Evolutionary conservation across 2,888 invertebrate species (phyloP), one percentile per base, ranked within the genome.

Genomic region (Fabriciana adippe): DNA sequence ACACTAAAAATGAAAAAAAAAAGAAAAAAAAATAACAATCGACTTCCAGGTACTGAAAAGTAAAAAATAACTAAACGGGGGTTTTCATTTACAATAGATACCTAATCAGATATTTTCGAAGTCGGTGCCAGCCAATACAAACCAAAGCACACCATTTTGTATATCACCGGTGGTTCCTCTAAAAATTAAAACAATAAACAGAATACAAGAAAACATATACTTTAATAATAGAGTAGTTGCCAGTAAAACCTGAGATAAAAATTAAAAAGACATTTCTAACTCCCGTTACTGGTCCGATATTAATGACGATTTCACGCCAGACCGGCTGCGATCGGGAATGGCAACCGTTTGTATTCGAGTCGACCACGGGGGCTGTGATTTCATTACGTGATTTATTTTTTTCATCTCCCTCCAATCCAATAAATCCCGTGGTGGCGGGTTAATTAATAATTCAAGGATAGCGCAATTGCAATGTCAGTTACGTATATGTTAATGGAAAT

Each of bases 401-500:
- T 82, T 78, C 82, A 82, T 81, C 81, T 83, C 87, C 85, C 83
- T 78, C 76, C 86, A 81, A 83, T 85, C 85, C 84, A 85, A 88
- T 89, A 85, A 87, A 87, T 86, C 85, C 85, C 83, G 73, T 79
- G 78, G 80, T 78, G 81, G 81, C 78, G 81, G 82, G 89, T 90
- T 90, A 90, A 90, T 91, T 91, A 91, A 89, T 90, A 90, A 88
- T 91, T 88, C 86, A 88, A 86, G 82, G 81, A 79, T 8, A 11
- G 35, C 76, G 76, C 76, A 75, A 73, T 71, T 74, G 71, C 73
- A 53, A 51, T 65, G n/a, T 26, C 26, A n/a, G 55, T 68, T 62
- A 45, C 14, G 55, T 68, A 50, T 64, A 60, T 41, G 59, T 1
- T 74, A 77, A 79, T 70, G 64, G 54, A 26, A 67, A 64, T 56